Evolutionary conservation across 2,113 vertebrate genomes (phyloP).

Genomic region (Desmodus rotundus): DNA sequence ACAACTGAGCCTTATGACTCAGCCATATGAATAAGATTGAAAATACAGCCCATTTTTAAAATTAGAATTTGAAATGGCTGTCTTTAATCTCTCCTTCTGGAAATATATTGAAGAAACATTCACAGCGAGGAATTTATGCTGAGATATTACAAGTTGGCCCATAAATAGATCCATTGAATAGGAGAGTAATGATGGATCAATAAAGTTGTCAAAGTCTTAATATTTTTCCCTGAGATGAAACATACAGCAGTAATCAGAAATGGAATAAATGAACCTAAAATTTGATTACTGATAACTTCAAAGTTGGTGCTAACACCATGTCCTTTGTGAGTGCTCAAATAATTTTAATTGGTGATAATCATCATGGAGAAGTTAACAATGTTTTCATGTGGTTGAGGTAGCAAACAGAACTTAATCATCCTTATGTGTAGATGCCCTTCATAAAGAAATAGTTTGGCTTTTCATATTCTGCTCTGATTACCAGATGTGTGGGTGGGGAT

Average conservation of each 20-base stretch:
- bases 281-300: slow-evolving; percentile 22
- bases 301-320: not conserved
- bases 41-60: slow-evolving; percentile 34
- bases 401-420: slow-evolving; percentile 6
- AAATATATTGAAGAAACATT: not conserved
- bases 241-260: not conserved
- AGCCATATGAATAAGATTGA: slow-evolving; percentile 2
- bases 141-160: not conserved
- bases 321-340: not conserved
- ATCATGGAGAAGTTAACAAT: not conserved
- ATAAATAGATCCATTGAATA: slow-evolving; percentile 25
- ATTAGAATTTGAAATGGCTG: slow-evolving; percentile 20
- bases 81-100: not conserved
- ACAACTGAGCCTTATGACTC: not conserved
- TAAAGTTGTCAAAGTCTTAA: not conserved
- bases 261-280: slow-evolving; percentile 5
- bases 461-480: slow-evolving; percentile 23
- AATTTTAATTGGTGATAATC: not conserved
- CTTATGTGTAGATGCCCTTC: not conserved
- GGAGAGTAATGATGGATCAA: not conserved
- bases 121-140: not conserved
- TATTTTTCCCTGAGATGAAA: slow-evolving; percentile 29
- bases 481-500: not conserved
- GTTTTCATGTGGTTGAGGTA: slow-evolving; percentile 2
- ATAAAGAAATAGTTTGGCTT: slow-evolving; percentile 35